These are phyloP conservation scores for Coreoperca whiteheadi DNA, from an alignment of 2,113 vertebrate species.

Conservation along the genomic window DNA sequence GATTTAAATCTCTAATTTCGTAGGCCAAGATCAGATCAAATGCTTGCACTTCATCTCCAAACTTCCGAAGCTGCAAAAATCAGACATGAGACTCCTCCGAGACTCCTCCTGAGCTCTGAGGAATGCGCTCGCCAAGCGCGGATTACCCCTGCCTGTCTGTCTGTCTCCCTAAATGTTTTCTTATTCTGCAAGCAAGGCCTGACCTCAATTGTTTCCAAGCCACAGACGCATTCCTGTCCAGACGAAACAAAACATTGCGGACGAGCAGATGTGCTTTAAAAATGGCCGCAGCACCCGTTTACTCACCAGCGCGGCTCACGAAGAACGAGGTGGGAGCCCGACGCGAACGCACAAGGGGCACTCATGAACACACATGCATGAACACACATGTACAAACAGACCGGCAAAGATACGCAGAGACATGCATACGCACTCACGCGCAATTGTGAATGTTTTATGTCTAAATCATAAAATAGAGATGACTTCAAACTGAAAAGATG, in stretches of 20 bases:
- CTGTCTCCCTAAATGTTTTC: constrained; percentile 68
- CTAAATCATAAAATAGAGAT: constrained; percentile 43
- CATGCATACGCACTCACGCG: constrained; percentile 33
- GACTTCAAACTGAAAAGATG: constrained; percentile 17
- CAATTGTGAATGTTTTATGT: constrained; percentile 65
- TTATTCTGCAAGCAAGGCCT: constrained; percentile 43
- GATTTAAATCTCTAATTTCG: constrained; percentile 11
- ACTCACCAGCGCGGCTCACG: constrained; percentile 24
- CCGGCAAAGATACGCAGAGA: constrained; percentile 32
- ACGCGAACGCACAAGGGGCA: constrained; percentile 35
- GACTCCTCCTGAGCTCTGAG: constrained; percentile 53
- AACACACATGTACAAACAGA: constrained; percentile 68
- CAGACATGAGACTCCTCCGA: constrained; percentile 61
- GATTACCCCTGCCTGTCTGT: constrained; percentile 62
- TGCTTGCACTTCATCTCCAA: not conserved
- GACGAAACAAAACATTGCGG: constrained; percentile 45
- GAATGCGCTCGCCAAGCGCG: constrained; percentile 58
- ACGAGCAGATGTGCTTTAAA: constrained; percentile 72
- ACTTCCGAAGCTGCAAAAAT: constrained; percentile 55
- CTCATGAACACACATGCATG: constrained; percentile 59
- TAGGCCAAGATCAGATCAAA: constrained; percentile 17
- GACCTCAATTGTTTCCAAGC: constrained; percentile 75
- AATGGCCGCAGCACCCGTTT: constrained; percentile 48
- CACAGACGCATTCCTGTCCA: constrained; percentile 71
- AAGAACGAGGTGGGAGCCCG: constrained; percentile 17